Percentiles rank a stretch among this genome's conserved stretches.
These are phyloP conservation scores for Odontophorus gujanensis DNA, from an alignment of 2,113 vertebrate genomes.

Conservation along the genomic window DNA sequence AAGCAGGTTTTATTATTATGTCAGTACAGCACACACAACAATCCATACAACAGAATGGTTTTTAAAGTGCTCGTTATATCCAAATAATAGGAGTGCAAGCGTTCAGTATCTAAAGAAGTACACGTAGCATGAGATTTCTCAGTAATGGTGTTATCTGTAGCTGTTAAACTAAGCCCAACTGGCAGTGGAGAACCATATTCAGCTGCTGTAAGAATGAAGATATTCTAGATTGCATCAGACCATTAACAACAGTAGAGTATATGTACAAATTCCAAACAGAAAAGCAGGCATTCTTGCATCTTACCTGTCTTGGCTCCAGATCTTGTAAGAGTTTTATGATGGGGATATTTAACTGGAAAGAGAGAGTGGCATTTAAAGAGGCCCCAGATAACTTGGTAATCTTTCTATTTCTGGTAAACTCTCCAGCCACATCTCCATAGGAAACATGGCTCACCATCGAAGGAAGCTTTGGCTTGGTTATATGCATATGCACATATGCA, in stretches of 20 bases:
- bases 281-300: neutral
- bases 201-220: neutral
- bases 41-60: slow-evolving; percentile 27
- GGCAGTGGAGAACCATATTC: neutral
- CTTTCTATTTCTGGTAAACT: neutral
- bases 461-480: neutral
- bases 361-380: accelerated
- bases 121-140: neutral
- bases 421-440: neutral
- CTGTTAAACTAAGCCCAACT: neutral
- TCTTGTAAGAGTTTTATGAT: neutral
- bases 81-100: slow-evolving; percentile 1
- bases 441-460: neutral
- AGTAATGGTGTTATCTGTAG: neutral
- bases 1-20: slow-evolving; percentile 1
- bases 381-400: neutral
- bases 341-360: neutral
- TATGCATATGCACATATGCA: neutral
- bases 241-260: neutral
- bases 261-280: neutral
- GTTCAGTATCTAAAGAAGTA: neutral
- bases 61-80: slow-evolving; percentile 45
- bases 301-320: neutral
- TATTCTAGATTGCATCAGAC: neutral
- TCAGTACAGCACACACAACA: neutral